Conservation (phyloP, 2,888 invertebrate species). For the Bombylius major region DNA sequence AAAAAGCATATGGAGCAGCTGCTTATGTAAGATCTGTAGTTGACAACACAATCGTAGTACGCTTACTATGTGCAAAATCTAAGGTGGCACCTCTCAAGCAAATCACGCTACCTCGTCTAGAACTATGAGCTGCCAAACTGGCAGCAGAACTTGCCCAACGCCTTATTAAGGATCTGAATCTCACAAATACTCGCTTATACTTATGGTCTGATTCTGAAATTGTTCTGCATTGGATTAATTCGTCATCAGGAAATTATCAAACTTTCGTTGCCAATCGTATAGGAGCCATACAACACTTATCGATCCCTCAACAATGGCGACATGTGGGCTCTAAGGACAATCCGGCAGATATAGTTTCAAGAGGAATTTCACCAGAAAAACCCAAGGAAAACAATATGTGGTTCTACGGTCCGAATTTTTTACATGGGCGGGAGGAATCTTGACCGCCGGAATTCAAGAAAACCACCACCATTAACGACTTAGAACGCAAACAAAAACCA, state of each 20-base stretch:
- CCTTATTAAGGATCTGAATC: background rate
- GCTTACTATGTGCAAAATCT: constrained; percentile 7
- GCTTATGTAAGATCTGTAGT: background rate
- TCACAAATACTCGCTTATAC: background rate
- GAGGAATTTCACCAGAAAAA: too few relatives aligned
- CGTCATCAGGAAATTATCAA: constrained; percentile 1
- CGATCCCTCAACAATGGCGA: too few relatives aligned
- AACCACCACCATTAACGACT: too few relatives aligned
- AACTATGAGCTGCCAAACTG: constrained; percentile 12
- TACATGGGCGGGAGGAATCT: too few relatives aligned
- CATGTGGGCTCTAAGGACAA: too few relatives aligned
- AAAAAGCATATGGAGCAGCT: constrained; percentile 4
- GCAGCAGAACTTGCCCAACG: background rate
- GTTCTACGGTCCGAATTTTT: too few relatives aligned
- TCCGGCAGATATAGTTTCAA: too few relatives aligned
- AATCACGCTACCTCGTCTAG: constrained; percentile 16
- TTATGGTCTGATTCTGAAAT: constrained; percentile 4
- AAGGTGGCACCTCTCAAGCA: constrained; percentile 12
- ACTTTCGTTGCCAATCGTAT: constrained; percentile 13
- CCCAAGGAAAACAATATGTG: too few relatives aligned
- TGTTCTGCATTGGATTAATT: constrained; percentile 12
- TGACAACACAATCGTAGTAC: constrained; percentile 6
- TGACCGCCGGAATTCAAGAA: too few relatives aligned
- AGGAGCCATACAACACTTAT: constrained; percentile 8
- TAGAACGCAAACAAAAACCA: too few relatives aligned